A percentile compares a stretch with the other conserved stretches of the same genome.
Evolutionary conservation across 2,113 vertebrate genomes (phyloP).

Genomic region (Calonectris borealis): DNA sequence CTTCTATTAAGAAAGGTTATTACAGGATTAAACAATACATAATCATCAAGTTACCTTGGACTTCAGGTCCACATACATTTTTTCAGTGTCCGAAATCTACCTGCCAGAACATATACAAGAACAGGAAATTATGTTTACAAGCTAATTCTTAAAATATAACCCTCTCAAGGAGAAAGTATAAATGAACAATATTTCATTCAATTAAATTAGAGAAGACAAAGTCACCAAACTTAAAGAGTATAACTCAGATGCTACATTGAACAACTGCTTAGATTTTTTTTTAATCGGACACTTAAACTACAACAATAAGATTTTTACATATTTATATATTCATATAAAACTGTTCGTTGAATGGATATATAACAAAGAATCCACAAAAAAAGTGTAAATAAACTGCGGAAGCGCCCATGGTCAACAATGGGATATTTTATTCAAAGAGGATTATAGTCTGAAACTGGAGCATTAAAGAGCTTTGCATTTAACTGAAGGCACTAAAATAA

Average conservation of each 20-base stretch:
- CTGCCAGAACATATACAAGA: neutral
- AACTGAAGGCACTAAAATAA: neutral
- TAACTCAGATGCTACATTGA: neutral
- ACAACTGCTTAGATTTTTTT: neutral
- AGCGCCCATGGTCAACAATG: neutral
- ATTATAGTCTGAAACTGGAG: neutral
- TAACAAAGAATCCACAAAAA: neutral
- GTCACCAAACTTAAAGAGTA: neutral
- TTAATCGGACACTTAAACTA: neutral
- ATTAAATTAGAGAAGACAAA: neutral
- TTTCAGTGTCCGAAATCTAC: neutral
- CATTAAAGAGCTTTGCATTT: neutral
- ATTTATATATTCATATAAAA: neutral
- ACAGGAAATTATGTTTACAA: neutral
- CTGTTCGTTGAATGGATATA: neutral
- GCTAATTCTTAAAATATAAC: neutral
- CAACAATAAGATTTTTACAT: neutral
- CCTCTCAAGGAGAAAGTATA: neutral
- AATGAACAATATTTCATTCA: neutral
- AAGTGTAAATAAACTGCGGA: neutral
- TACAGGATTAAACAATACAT: neutral
- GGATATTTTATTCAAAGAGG: neutral
- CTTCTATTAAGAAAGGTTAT: neutral
- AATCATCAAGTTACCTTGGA: neutral
- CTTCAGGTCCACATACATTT: neutral